Conservation (phyloP, 2,797 vertebrate genomes). For the Crenichthys baileyi region DNA sequence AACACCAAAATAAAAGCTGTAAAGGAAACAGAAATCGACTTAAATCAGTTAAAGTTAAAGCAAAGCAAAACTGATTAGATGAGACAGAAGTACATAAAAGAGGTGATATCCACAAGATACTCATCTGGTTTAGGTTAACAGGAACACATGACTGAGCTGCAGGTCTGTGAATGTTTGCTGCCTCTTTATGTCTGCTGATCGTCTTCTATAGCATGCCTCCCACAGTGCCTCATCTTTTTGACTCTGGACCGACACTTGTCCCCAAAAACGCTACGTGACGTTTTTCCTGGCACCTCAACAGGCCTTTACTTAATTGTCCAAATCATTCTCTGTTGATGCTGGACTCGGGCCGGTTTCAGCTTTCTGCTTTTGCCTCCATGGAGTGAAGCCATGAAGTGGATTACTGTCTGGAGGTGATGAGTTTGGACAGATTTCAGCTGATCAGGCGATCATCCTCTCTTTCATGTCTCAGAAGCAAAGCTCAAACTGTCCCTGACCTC, state of each 20-base stretch:
- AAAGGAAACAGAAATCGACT: neutral
- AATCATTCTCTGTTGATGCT: conserved; percentile 13
- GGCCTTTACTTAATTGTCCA: conserved; percentile 32
- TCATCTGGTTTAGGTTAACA: neutral
- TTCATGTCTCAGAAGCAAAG: conserved; percentile 14
- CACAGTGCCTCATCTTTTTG: neutral
- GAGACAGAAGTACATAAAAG: neutral
- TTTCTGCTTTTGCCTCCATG: conserved; percentile 8
- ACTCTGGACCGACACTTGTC: neutral
- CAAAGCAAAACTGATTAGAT: neutral
- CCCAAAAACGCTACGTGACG: conserved; percentile 1
- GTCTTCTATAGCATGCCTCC: conserved; percentile 2
- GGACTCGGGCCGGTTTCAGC: neutral
- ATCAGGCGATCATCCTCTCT: conserved; percentile 45
- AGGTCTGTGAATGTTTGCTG: conserved; percentile 3
- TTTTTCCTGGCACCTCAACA: conserved; percentile 17
- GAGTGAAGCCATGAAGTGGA: conserved; percentile 32
- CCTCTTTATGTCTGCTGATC: conserved; percentile 10
- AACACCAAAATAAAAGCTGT: neutral
- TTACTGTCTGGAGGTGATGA: conserved; percentile 39
- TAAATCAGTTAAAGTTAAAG: neutral
- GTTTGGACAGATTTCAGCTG: conserved; percentile 48
- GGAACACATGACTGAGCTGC: neutral
- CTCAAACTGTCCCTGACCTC: neutral
- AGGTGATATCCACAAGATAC: neutral